These are phyloP conservation scores for Epinotia ramella DNA, from an alignment of 2,888 invertebrate species.

Conservation along the genomic window DNA sequence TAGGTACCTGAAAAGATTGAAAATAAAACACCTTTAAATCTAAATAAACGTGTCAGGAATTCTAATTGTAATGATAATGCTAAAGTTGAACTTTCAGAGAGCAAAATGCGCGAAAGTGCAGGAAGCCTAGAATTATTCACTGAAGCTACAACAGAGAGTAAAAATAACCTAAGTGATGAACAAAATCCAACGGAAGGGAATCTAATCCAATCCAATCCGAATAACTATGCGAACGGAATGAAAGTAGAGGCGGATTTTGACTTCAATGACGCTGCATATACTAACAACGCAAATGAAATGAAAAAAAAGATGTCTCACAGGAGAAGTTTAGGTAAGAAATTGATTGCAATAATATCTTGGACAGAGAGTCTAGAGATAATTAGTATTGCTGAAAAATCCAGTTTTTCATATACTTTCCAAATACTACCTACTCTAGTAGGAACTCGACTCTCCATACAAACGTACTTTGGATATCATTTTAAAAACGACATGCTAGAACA, in stretches of 20 bases:
- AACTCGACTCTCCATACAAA: no score
- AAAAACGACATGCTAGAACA: no score
- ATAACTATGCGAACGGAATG: slow-evolving; percentile 18
- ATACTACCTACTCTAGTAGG: no score
- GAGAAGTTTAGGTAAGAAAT: neutral
- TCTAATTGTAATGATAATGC: neutral
- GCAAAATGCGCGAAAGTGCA: neutral
- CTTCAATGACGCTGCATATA: slow-evolving; percentile 42
- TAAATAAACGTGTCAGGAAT: no score
- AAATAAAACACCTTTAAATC: no score
- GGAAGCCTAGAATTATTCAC: neutral
- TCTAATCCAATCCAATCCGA: neutral
- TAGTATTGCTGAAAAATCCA: no score
- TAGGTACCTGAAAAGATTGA: no score
- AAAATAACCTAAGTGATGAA: neutral
- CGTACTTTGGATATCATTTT: no score
- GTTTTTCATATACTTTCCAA: no score
- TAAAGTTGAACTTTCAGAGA: slow-evolving; percentile 4
- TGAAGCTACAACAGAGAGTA: neutral
- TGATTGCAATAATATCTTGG: no score
- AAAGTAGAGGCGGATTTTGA: neutral
- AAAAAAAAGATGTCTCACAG: neutral
- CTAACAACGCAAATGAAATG: slow-evolving; percentile 28
- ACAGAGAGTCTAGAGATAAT: no score
- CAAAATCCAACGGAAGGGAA: neutral